Base-by-base conservation (phyloP, 2,888 invertebrate species). In the Noctua pronuba region DNA sequence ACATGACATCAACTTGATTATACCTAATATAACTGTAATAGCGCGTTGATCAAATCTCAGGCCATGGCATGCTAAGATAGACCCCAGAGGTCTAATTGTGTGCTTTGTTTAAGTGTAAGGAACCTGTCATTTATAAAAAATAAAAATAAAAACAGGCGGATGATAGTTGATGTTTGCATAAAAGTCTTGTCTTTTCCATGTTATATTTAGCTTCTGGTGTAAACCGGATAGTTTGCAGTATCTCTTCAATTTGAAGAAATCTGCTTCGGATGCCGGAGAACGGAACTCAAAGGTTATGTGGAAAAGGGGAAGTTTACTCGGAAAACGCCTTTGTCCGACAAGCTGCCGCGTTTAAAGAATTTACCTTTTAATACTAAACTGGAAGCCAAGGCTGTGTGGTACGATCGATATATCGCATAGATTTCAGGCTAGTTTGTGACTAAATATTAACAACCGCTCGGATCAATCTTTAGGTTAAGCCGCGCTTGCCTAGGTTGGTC, bases 231-330 rank as follows among this genome's bases (percentile, higher is more conserved):
- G 31, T 64, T 24, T 11, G 41, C 16, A 21, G 18, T 62, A 44
- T 16, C 18, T 46, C 13, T 13, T 52, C 6, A 41, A 78, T 44
- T 78, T 78, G 38, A 78, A 46, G 13, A 71, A 55, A 55, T 71
- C 10, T 78, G 10, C 16, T 78, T 28, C 3, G n/a, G 46, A 21
- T 3, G 11, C 21, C 44, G 16, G 10, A 28, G 28, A 24, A 62
- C n/a, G 24, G 38, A 64, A 64, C 35, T 31, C 44, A 38, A 78
- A 46, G 62, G 31, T 44, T 41, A 35, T 44, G 21, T 21, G 8
- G 2, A 7, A 58, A 18, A 31, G 18, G 44, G 16, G 28, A 21
- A 31, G 8, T 31, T 31, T 60, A 31, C 24, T 31, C 52, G n/a
- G 5, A 11, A 11, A 10, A 70, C 38, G 52, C 18, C 28, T 77